phyloP scores from a whole-genome alignment of 2,888 invertebrate genomes.

The Celastrina argiolus region DNA sequence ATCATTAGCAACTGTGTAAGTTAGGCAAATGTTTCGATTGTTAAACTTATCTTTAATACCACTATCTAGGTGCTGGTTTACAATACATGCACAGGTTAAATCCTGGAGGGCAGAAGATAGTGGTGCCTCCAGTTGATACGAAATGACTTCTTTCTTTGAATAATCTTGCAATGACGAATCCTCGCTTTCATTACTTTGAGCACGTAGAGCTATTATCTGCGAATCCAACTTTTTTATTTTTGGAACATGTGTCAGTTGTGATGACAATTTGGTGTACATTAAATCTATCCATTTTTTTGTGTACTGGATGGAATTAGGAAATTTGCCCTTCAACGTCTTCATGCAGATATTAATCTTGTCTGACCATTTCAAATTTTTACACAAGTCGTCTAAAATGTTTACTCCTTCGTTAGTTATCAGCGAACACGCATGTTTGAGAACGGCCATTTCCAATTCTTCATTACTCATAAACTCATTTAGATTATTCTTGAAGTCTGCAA shows the following conservation, averaged over 20 bases:
- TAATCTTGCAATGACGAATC: conserved; percentile 40
- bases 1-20: conserved; percentile 36
- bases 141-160: conserved; percentile 39
- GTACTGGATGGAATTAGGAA: background rate
- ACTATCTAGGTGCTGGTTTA: conserved; percentile 45
- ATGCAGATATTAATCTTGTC: background rate
- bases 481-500: conserved; percentile 38
- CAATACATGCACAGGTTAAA: conserved; percentile 42
- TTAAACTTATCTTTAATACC: conserved; percentile 42
- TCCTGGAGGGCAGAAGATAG: conserved; percentile 40
- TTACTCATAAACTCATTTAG: conserved; percentile 38
- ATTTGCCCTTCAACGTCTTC: background rate
- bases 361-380: background rate
- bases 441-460: conserved; percentile 44
- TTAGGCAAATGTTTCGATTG: conserved; percentile 46
- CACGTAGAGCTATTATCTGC: background rate
- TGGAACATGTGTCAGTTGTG: background rate
- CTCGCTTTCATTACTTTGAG: conserved; percentile 34
- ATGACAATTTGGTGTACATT: background rate
- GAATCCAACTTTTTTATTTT: background rate
- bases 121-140: conserved; percentile 42
- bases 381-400: background rate
- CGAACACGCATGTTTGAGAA: conserved; percentile 46
- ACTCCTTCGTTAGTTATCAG: conserved; percentile 39
- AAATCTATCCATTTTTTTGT: background rate